Conservation (phyloP, 1,140 invertebrate species). For the Calliphora vicina region DNA sequence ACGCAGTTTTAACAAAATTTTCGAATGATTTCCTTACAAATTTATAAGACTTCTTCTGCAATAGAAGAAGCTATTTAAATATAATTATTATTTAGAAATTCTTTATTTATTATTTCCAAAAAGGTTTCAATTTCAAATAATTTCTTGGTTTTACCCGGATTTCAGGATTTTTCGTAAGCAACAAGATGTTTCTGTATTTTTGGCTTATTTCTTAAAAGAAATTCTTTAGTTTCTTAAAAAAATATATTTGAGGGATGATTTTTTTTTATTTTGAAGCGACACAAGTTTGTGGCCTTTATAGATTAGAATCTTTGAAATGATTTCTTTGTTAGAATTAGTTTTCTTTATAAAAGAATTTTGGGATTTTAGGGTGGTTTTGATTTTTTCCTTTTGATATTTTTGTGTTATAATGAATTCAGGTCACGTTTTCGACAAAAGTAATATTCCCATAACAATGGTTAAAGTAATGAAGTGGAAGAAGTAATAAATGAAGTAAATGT, state of each 20-base stretch:
- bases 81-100: neutral
- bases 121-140: neutral
- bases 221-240: neutral
- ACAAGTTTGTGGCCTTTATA: neutral
- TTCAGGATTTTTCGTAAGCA: neutral
- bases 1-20: no score
- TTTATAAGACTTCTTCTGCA: no score
- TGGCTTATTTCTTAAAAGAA: neutral
- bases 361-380: no score
- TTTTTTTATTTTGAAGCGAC: neutral
- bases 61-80: neutral
- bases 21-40: no score
- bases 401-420: no score
- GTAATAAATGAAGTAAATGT: no score
- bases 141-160: neutral
- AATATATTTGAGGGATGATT: neutral
- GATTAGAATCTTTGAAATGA: neutral
- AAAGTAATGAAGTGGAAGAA: no score
- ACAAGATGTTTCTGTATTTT: neutral
- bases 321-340: neutral
- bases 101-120: neutral
- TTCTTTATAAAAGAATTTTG: neutral
- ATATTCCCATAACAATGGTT: no score
- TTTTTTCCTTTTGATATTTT: no score
- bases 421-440: no score